A percentile compares a stretch with the other conserved stretches of the same genome.
Conservation (phyloP, 2,888 invertebrate species). For the Eupithecia abbreviata region DNA sequence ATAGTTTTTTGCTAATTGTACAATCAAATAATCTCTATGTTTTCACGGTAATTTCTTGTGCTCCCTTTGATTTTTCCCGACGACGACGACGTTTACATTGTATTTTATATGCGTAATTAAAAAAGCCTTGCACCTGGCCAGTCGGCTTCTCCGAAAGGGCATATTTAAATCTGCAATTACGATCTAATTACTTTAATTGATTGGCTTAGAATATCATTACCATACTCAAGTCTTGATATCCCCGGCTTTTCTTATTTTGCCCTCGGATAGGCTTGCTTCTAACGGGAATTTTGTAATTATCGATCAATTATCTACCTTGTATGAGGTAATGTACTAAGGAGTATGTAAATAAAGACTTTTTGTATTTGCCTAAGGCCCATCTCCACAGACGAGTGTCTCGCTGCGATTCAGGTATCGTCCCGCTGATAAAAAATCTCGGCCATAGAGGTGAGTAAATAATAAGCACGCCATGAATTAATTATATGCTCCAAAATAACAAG, state of each 20-base stretch:
- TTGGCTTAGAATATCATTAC: conserved; percentile 11
- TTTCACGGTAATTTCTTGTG: not conserved
- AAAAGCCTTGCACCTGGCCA: not conserved
- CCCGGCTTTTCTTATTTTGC: not conserved
- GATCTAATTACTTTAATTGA: conserved; percentile 24
- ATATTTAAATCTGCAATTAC: conserved; percentile 17
- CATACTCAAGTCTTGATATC: not conserved
- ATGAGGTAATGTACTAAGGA: not conserved
- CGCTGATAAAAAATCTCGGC: not conserved
- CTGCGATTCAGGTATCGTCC: not conserved
- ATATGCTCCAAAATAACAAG: too few species aligned
- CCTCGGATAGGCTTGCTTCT: too few species aligned
- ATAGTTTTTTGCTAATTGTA: not conserved
- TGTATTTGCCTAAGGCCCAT: not conserved
- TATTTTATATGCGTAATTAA: conserved; percentile 12
- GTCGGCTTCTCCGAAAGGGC: not conserved
- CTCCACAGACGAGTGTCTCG: not conserved
- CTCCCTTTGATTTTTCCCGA: not conserved
- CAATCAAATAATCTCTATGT: too few species aligned
- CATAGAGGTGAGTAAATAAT: not conserved
- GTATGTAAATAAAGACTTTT: conserved; percentile 5
- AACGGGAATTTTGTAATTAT: not conserved
- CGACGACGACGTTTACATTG: not conserved
- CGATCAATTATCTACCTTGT: conserved; percentile 4
- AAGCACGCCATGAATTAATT: too few species aligned